These are phyloP conservation scores for Anarrhichthys ocellatus DNA, from an alignment of 2,113 vertebrate genomes.

Conservation along the genomic window DNA sequence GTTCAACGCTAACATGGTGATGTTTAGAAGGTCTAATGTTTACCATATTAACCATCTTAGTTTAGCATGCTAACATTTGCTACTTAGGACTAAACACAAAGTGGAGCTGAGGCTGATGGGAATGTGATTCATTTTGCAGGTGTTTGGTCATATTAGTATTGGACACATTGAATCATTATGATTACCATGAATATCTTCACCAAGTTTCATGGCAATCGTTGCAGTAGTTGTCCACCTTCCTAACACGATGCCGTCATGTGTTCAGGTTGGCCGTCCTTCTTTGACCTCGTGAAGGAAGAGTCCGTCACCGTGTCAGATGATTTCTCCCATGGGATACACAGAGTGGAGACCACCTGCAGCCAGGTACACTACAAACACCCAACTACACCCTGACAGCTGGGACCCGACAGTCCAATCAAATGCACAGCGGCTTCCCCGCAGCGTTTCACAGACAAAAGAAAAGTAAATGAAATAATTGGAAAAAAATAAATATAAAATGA, in stretches of 20 bases:
- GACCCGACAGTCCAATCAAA: not conserved
- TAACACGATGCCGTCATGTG: not conserved
- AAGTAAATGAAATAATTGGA: not conserved
- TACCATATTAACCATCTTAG: not conserved
- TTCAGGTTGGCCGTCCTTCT: conserved; percentile 98
- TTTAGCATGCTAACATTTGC: not conserved
- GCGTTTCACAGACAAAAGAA: not conserved
- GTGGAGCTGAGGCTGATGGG: no score
- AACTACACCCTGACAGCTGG: not conserved
- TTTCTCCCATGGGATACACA: conserved; percentile 95
- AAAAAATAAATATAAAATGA: not conserved
- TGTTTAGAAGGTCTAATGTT: no score
- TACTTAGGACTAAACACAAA: not conserved
- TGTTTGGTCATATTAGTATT: not conserved
- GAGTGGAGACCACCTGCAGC: conserved; percentile 93
- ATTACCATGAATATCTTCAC: not conserved
- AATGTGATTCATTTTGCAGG: not conserved
- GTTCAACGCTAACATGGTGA: no score
- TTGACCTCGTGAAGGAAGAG: conserved; percentile 88
- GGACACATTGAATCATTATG: not conserved
- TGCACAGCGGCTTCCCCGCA: not conserved
- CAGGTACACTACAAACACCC: conserved; percentile 83
- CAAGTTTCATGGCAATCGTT: not conserved
- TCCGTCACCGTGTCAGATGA: conserved; percentile 86
- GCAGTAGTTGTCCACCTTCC: not conserved